These are phyloP conservation scores for Anhinga anhinga DNA, from an alignment of 2,113 vertebrate species.

Conservation along the genomic window DNA sequence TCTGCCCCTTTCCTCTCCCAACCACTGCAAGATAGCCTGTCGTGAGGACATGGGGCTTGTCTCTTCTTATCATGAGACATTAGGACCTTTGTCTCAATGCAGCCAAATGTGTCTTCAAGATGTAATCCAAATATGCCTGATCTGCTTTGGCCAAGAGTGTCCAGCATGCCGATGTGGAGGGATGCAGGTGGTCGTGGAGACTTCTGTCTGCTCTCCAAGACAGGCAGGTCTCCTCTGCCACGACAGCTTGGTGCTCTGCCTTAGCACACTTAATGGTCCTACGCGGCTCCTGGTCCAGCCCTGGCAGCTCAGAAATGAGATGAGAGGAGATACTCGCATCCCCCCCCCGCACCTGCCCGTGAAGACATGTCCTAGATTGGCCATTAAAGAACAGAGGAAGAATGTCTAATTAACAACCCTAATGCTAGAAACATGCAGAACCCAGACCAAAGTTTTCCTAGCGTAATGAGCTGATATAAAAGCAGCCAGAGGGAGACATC, in stretches of 20 bases:
- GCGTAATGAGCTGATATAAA: slow-evolving; percentile 35
- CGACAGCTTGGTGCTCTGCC: neutral
- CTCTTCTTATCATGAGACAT: neutral
- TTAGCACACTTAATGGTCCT: neutral
- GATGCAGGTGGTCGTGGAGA: neutral
- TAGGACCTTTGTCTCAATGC: neutral
- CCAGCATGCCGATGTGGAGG: neutral
- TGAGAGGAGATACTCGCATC: fast-evolving
- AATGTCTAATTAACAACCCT: neutral
- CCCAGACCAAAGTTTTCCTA: slow-evolving; percentile 15
- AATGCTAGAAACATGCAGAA: neutral
- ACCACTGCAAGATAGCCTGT: fast-evolving
- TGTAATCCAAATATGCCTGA: fast-evolving
- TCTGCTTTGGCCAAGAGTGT: neutral
- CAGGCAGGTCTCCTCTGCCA: neutral
- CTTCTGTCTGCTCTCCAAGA: neutral
- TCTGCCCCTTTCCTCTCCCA: neutral
- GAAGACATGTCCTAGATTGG: neutral
- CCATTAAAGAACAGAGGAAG: neutral
- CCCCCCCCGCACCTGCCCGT: fast-evolving
- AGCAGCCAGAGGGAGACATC: slow-evolving; percentile 64
- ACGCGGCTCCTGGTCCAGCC: neutral
- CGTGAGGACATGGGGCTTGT: neutral
- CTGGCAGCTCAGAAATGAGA: neutral
- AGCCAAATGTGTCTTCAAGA: neutral